Conservation (phyloP, 2,113 vertebrate species). For the Lathamus discolor region DNA sequence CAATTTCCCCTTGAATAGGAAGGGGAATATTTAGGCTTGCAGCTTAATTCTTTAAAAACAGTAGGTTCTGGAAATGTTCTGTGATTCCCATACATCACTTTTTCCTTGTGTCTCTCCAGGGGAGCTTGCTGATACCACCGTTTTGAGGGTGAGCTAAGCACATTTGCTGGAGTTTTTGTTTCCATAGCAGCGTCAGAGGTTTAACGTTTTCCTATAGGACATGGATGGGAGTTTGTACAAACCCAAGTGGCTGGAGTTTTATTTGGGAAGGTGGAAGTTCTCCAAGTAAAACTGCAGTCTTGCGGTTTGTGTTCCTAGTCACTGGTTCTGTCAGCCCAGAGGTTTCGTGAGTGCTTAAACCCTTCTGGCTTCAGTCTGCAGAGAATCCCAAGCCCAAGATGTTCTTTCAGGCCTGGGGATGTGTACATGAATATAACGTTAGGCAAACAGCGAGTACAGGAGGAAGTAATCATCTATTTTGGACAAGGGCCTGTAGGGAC, state of each 20-base stretch:
- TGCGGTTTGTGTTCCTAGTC: conserved; percentile 15
- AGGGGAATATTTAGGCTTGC: conserved; percentile 35
- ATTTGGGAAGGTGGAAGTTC: conserved; percentile 12
- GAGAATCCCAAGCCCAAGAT: neutral
- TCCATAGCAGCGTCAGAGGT: neutral
- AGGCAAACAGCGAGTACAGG: neutral
- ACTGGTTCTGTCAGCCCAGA: neutral
- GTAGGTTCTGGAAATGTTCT: neutral
- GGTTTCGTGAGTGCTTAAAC: neutral
- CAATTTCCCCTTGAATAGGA: conserved; percentile 31
- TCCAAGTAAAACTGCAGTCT: conserved; percentile 21
- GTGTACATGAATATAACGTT: neutral
- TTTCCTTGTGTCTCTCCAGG: neutral
- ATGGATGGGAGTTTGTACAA: neutral
- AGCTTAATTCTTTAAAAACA: neutral
- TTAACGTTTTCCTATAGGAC: neutral
- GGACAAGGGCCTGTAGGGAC: neutral
- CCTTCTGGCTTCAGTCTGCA: neutral
- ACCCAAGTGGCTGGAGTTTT: neutral
- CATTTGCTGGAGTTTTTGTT: neutral
- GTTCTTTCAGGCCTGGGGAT: neutral
- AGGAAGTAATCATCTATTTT: neutral
- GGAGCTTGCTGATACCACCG: neutral
- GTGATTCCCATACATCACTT: neutral
- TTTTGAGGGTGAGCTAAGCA: neutral